Percentiles rank a stretch among this genome's conserved stretches.
Conservation (phyloP, 2,797 vertebrate genomes). For the Calcarius lapponicus region DNA sequence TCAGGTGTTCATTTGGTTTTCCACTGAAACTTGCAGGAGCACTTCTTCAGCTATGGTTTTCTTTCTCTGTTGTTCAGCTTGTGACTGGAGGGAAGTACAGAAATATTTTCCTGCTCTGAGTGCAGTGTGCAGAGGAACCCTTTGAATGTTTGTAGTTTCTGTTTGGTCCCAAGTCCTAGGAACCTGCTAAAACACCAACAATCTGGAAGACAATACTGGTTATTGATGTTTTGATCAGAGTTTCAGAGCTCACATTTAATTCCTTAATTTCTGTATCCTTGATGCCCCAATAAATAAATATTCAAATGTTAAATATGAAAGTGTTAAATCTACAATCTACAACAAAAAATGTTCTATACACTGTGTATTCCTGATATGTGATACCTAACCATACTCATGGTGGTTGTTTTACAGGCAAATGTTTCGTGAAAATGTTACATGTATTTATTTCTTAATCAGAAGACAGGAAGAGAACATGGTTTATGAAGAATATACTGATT, state of each 20-base stretch:
- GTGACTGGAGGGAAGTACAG: background rate
- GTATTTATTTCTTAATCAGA: background rate
- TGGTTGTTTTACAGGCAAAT: background rate
- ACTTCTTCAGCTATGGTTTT: background rate
- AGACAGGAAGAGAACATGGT: background rate
- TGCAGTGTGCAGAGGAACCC: background rate
- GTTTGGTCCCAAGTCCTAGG: background rate
- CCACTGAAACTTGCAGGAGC: background rate
- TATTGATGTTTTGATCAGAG: background rate
- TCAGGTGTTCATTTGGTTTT: slow-evolving; percentile 20
- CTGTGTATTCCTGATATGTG: background rate
- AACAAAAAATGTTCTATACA: background rate
- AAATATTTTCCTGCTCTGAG: background rate
- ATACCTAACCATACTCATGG: background rate
- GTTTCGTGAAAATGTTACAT: background rate
- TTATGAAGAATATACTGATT: background rate
- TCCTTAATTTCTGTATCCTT: background rate
- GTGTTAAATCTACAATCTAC: background rate
- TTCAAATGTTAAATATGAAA: background rate
- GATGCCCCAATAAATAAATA: background rate
- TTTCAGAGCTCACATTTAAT: background rate
- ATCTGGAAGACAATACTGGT: background rate
- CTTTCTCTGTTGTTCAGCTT: background rate
- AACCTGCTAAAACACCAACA: background rate
- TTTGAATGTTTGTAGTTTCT: background rate